A percentile compares a stretch with the other conserved stretches of the same genome.
Evolutionary conservation across 2,888 invertebrate genomes (phyloP).

Genomic region (Cinara cedri): DNA sequence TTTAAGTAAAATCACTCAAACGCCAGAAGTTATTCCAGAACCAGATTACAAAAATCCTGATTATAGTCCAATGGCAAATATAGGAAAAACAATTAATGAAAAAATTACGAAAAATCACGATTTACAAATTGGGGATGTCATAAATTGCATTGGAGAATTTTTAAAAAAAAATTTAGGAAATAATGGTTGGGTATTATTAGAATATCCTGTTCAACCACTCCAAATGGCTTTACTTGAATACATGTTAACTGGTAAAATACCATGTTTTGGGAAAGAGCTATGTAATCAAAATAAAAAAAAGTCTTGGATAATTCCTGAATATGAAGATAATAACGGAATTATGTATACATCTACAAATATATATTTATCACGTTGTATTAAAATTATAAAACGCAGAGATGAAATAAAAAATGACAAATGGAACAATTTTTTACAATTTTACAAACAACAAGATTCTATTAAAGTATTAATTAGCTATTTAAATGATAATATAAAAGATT

Average conservation of each 20-base stretch:
- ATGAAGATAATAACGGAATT: neutral
- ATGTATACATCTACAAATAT: neutral
- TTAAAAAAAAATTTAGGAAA: constrained; percentile 14
- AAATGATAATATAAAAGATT: neutral
- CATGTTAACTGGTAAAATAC: constrained; percentile 28
- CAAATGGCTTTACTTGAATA: constrained; percentile 49
- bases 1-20: constrained; percentile 36
- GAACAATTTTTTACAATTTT: constrained; percentile 12
- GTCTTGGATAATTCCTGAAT: neutral
- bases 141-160: constrained; percentile 27
- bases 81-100: constrained; percentile 36
- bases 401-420: constrained; percentile 15
- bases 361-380: constrained; percentile 28
- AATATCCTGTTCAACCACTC: constrained; percentile 29
- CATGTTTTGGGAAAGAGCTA: constrained; percentile 12
- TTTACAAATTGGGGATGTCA: constrained; percentile 38
- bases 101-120: constrained; percentile 17
- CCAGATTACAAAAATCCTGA: constrained; percentile 36
- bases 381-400: constrained; percentile 23
- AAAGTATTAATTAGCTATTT: neutral
- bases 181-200: constrained; percentile 41
- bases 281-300: neutral
- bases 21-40: constrained; percentile 46
- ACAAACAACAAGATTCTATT: neutral
- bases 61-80: constrained; percentile 35